These are phyloP conservation scores for Operophtera brumata DNA, from an alignment of 2,888 invertebrate species.

Conservation along the genomic window DNA sequence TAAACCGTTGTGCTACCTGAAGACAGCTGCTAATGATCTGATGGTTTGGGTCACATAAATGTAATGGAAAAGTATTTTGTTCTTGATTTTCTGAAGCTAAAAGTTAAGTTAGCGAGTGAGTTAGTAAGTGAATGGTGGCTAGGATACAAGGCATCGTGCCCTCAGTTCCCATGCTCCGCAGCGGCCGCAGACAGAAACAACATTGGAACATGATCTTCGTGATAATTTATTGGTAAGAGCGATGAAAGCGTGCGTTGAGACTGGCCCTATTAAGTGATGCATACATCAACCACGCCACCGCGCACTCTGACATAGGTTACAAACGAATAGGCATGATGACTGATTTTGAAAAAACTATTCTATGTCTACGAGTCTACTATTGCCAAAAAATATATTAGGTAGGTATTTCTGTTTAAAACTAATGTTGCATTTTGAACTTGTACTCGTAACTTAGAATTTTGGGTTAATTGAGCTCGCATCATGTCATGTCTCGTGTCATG, in stretches of 20 bases:
- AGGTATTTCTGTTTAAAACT: too few relatives aligned
- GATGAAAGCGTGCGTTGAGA: constrained; percentile 61
- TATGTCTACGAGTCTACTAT: too few relatives aligned
- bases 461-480: too few relatives aligned
- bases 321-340: not conserved
- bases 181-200: constrained; percentile 54
- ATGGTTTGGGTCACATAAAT: too few relatives aligned
- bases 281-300: constrained; percentile 48
- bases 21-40: too few relatives aligned
- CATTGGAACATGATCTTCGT: constrained; percentile 71
- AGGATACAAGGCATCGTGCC: constrained; percentile 12
- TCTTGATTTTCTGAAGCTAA: not conserved
- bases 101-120: not conserved
- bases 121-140: not conserved
- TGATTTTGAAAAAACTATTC: too few relatives aligned
- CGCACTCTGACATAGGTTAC: constrained; percentile 13
- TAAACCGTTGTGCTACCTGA: too few relatives aligned
- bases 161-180: constrained; percentile 62
- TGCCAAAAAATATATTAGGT: too few relatives aligned
- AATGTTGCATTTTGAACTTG: too few relatives aligned
- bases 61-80: too few relatives aligned
- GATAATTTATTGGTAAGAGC: constrained; percentile 71
- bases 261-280: constrained; percentile 58
- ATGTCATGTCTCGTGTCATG: too few relatives aligned
- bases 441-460: too few relatives aligned